Conservation (phyloP, 2,888 invertebrate genomes). For the Rapana venosa region DNA sequence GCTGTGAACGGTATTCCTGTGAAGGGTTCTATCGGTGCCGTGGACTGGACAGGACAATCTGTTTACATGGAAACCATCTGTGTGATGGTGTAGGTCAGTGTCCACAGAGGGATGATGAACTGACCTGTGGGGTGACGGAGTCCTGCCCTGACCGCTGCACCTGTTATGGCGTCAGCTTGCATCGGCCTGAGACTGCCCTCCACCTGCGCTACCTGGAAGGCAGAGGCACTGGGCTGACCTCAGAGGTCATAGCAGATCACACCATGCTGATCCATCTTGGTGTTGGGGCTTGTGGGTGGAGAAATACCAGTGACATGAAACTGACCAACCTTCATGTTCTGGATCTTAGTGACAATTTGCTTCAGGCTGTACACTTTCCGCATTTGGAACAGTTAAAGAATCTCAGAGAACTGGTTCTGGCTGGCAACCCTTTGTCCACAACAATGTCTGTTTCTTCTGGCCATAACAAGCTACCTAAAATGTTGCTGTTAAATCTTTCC, state of each 20-base stretch:
- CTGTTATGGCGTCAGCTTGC: background rate
- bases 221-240: background rate
- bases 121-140: background rate
- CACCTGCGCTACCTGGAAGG: background rate
- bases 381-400: too few relatives aligned
- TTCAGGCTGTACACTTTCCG: too few relatives aligned
- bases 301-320: too few relatives aligned
- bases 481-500: too few relatives aligned
- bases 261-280: background rate
- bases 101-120: background rate
- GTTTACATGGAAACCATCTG: background rate
- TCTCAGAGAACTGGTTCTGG: too few relatives aligned
- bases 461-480: too few relatives aligned
- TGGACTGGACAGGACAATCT: too few relatives aligned
- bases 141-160: background rate
- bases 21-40: slow-evolving; percentile 15
- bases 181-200: background rate
- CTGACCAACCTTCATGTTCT: too few relatives aligned
- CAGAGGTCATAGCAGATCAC: background rate
- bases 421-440: too few relatives aligned
- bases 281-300: background rate
- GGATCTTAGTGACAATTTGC: too few relatives aligned
- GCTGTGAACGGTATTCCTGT: background rate
- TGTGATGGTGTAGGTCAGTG: background rate
- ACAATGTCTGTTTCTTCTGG: too few relatives aligned